These are phyloP conservation scores for Galaxias olidus DNA, from an alignment of 2,797 vertebrate genomes.

Conservation along the genomic window DNA sequence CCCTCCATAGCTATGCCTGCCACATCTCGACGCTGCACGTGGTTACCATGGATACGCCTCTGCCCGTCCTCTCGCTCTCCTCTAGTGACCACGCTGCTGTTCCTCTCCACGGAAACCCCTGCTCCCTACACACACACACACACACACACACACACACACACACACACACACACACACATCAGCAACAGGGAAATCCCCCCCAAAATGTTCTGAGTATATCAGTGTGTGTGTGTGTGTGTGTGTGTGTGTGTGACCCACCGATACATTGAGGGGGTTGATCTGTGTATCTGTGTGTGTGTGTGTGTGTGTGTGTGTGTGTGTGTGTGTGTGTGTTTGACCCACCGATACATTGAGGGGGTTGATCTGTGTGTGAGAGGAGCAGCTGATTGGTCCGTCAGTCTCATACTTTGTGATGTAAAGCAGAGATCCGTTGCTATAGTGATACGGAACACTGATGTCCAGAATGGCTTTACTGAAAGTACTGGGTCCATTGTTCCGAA, in stretches of 20 bases:
- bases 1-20: constrained; percentile 53
- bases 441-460: constrained; percentile 79
- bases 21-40: constrained; percentile 71
- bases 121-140: constrained; percentile 4
- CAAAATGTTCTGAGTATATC: not conserved
- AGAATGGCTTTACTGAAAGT: constrained; percentile 82
- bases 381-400: constrained; percentile 82
- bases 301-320: constrained; percentile 8
- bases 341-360: constrained; percentile 81
- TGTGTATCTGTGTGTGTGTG: constrained; percentile 7
- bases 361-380: constrained; percentile 78
- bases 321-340: constrained; percentile 3
- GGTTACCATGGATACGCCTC: constrained; percentile 45
- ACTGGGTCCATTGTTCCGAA: constrained; percentile 82
- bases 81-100: constrained; percentile 35
- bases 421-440: constrained; percentile 71
- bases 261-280: constrained; percentile 72
- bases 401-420: constrained; percentile 79
- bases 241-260: constrained; percentile 56
- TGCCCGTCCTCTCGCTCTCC: constrained; percentile 51
- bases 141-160: too few relatives aligned
- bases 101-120: constrained; percentile 2
- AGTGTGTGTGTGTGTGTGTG: constrained; percentile 2
- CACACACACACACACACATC: too few relatives aligned
- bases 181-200: too few relatives aligned